Conservation (phyloP, 2,113 vertebrate genomes). For the human (Homo sapiens) region DNA sequence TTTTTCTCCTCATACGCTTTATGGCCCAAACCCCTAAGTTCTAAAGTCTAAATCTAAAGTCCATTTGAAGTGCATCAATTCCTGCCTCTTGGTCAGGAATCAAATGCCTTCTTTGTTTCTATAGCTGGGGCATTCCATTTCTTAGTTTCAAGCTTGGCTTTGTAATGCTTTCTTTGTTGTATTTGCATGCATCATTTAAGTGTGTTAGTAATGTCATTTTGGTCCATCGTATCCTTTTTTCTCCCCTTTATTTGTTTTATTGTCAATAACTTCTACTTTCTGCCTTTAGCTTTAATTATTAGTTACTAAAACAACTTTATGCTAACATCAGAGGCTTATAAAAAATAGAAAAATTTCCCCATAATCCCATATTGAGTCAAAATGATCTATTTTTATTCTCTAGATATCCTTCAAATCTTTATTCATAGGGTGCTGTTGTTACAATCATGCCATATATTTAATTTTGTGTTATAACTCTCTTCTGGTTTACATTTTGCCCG, state of each 20-base stretch:
- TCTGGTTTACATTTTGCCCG: not conserved
- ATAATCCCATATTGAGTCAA: not conserved
- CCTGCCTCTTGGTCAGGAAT: not conserved
- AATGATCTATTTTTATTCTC: not conserved
- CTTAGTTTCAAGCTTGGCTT: not conserved
- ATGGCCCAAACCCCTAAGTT: not conserved
- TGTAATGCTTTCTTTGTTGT: not conserved
- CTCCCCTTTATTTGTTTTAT: not conserved
- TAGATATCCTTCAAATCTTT: not conserved
- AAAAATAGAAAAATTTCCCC: not conserved
- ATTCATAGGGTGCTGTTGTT: not conserved
- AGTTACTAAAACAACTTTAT: constrained; percentile 16
- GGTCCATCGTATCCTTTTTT: not conserved
- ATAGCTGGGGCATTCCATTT: not conserved
- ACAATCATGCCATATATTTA: not conserved
- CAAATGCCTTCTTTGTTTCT: not conserved
- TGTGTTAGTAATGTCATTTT: not conserved
- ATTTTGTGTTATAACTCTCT: constrained; percentile 5
- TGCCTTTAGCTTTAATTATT: constrained; percentile 14
- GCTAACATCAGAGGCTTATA: not conserved
- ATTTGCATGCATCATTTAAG: not conserved
- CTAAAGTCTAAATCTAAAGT: not conserved
- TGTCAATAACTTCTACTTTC: not conserved
- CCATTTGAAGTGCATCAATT: not conserved
- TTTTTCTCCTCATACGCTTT: not conserved